Conservation (phyloP, 2,888 invertebrate species). For the Urechis unicinctus region DNA sequence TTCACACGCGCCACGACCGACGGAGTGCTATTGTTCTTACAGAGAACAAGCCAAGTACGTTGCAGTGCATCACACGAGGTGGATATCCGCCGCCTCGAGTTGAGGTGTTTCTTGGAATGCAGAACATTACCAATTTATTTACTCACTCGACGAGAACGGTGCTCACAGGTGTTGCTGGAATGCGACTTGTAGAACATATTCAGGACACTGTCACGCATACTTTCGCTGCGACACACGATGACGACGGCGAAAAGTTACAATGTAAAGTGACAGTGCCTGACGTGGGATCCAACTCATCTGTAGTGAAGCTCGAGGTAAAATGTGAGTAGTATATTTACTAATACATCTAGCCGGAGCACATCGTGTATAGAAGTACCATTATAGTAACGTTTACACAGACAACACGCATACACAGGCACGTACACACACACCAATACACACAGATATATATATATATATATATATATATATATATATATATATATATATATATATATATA, state of each 20-base stretch:
- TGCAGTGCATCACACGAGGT: neutral
- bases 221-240: neutral
- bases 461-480: no score
- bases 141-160: neutral
- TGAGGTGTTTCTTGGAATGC: neutral
- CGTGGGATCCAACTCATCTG: neutral
- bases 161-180: neutral
- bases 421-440: no score
- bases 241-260: neutral
- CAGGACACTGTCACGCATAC: neutral
- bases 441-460: no score
- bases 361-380: no score
- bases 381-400: no score
- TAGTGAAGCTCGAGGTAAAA: neutral
- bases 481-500: no score
- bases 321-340: neutral
- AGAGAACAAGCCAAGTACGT: neutral
- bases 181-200: neutral
- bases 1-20: no score
- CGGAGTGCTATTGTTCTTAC: no score
- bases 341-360: no score
- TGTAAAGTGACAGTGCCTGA: neutral
- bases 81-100: neutral
- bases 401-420: no score
- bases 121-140: neutral